Percentiles rank a stretch among this genome's conserved stretches.
phyloP scores from a whole-genome alignment of 1,140 invertebrate genomes.

The Pseudomyrmex sp. region DNA sequence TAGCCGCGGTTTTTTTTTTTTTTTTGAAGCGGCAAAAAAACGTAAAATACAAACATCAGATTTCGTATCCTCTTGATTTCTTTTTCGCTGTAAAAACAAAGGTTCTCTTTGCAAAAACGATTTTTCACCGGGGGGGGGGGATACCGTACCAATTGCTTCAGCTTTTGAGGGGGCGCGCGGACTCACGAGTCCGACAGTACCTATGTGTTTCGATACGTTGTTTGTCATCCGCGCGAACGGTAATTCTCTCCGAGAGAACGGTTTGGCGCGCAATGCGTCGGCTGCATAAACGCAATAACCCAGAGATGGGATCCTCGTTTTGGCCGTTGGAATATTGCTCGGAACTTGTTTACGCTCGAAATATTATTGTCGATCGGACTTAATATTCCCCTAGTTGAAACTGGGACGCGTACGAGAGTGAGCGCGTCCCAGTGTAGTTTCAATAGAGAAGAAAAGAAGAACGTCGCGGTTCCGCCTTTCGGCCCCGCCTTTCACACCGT shows the following conservation, averaged over 20 bases:
- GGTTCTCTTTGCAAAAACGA: background rate
- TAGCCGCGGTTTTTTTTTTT: too few relatives aligned
- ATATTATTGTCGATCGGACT: slow-evolving; percentile 52
- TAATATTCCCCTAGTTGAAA: slow-evolving; percentile 9
- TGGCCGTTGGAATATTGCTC: slow-evolving; percentile 5
- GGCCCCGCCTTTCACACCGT: background rate
- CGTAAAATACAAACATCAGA: too few relatives aligned
- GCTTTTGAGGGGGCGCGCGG: background rate
- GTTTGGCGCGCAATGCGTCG: slow-evolving; percentile 15
- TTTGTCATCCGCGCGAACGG: slow-evolving; percentile 15
- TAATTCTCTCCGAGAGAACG: slow-evolving; percentile 18
- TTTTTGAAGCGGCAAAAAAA: too few relatives aligned
- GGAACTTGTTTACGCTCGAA: slow-evolving; percentile 48
- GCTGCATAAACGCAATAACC: slow-evolving; percentile 35
- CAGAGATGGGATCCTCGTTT: slow-evolving; percentile 3
- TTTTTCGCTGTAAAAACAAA: background rate
- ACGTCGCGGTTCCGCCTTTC: background rate
- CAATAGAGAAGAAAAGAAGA: slow-evolving; percentile 36
- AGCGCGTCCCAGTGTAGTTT: too few relatives aligned
- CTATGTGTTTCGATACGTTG: slow-evolving; percentile 8
- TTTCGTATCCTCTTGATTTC: too few relatives aligned
- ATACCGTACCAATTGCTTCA: background rate
- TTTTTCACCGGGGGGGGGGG: background rate
- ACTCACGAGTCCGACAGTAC: background rate
- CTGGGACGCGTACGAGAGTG: slow-evolving; percentile 1